phyloP scores from a whole-genome alignment of 2,888 invertebrate genomes.

The Eupsilia transversa region DNA sequence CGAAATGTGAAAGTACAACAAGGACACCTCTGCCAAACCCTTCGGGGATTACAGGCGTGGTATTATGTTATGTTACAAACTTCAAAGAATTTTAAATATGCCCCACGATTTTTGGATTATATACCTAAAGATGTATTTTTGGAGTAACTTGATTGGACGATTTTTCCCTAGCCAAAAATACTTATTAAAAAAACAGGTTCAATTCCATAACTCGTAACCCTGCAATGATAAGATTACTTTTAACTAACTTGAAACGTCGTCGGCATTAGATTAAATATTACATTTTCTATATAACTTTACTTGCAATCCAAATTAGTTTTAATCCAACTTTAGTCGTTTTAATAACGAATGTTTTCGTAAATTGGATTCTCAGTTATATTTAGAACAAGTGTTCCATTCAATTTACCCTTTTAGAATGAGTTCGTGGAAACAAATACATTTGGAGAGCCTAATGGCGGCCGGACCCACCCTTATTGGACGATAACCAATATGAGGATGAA shows the following conservation, averaged over 20 bases:
- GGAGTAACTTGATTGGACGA: background rate
- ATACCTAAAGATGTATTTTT: background rate
- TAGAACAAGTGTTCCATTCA: slow-evolving; percentile 39
- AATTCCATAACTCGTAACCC: background rate
- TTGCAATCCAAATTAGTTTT: slow-evolving; percentile 10
- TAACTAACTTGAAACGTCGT: too few relatives aligned
- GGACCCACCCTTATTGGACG: slow-evolving; percentile 70
- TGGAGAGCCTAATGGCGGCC: slow-evolving; percentile 54
- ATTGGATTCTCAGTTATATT: slow-evolving; percentile 49
- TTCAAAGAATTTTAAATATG: background rate
- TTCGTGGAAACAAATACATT: slow-evolving; percentile 62
- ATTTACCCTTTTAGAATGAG: slow-evolving; percentile 56
- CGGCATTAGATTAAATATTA: background rate
- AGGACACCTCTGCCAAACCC: background rate
- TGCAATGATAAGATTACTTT: background rate
- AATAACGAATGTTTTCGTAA: slow-evolving; percentile 36
- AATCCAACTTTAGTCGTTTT: slow-evolving; percentile 16
- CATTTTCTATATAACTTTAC: background rate
- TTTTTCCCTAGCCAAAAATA: background rate
- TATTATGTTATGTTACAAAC: background rate
- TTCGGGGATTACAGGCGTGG: background rate
- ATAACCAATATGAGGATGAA: slow-evolving; percentile 72
- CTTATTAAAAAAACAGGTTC: background rate
- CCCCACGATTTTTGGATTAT: background rate
- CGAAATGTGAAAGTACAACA: background rate